Conservation (phyloP, 1,140 invertebrate genomes). For the Hesperophylax magnus region DNA sequence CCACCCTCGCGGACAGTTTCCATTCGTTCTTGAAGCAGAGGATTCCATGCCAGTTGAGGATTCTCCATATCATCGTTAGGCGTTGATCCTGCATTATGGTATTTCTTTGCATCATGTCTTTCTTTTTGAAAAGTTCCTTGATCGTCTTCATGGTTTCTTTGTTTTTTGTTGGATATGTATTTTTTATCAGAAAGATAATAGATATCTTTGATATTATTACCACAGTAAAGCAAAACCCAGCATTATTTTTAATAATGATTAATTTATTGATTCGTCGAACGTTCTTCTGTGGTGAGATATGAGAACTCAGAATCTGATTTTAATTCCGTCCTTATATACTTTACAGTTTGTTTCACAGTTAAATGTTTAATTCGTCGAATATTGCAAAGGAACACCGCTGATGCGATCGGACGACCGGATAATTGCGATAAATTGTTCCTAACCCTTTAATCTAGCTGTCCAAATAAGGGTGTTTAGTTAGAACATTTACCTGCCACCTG, state of each 20-base stretch:
- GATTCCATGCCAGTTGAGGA: constrained; percentile 40
- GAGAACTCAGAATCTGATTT: too few species aligned
- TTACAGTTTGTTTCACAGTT: too few species aligned
- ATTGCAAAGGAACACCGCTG: not conserved
- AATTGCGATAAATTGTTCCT: not conserved
- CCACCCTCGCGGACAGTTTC: constrained; percentile 25
- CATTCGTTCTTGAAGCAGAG: constrained; percentile 35
- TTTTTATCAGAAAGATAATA: too few species aligned
- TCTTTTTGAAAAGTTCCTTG: not conserved
- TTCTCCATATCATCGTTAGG: constrained; percentile 36
- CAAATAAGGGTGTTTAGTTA: not conserved
- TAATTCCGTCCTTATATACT: too few species aligned
- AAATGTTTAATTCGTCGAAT: not conserved
- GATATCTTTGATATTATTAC: too few species aligned
- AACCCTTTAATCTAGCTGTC: not conserved
- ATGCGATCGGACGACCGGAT: not conserved
- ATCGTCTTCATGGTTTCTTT: not conserved
- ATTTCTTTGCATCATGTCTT: not conserved
- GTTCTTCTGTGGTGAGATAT: too few species aligned
- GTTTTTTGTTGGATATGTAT: not conserved
- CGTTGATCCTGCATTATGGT: constrained; percentile 24
- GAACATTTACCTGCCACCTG: not conserved
- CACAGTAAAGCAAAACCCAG: too few species aligned
- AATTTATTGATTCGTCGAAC: too few species aligned
- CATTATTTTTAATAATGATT: too few species aligned